Evolutionary conservation across 2,113 vertebrate genomes (phyloP).

Genomic region (Emydocephalus ijimae): DNA sequence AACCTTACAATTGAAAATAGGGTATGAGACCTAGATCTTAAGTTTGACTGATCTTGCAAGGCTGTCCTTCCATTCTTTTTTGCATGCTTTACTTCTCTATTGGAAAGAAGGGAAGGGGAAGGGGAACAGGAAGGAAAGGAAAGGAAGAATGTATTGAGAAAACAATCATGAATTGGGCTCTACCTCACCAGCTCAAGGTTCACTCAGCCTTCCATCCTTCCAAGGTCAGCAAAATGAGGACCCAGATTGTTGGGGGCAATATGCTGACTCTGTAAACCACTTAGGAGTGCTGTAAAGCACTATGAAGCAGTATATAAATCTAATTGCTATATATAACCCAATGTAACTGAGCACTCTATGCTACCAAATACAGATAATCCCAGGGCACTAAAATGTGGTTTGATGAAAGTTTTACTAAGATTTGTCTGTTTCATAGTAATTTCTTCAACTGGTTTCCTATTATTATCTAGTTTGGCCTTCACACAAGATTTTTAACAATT

Average conservation of each 20-base stretch:
- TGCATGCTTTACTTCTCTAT: neutral
- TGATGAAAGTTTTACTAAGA: neutral
- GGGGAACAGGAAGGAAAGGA: no score
- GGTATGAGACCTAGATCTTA: neutral
- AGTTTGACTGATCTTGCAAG: neutral
- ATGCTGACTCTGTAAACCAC: no score
- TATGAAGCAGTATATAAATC: no score
- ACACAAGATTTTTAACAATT: neutral
- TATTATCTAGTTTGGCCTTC: neutral
- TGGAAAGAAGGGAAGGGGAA: neutral
- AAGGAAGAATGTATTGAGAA: neutral
- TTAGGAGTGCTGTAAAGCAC: no score
- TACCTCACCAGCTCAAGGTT: no score
- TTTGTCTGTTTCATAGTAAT: neutral
- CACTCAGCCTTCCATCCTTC: no score
- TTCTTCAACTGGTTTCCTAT: neutral
- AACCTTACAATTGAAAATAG: neutral
- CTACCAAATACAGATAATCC: neutral
- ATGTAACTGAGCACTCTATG: neutral
- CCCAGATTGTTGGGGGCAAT: no score
- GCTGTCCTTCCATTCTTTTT: neutral
- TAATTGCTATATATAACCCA: neutral
- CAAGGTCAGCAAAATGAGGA: no score
- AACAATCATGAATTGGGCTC: neutral
- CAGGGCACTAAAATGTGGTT: neutral